Conservation (phyloP, 1,140 invertebrate genomes). For the Euborellia annulipes region DNA sequence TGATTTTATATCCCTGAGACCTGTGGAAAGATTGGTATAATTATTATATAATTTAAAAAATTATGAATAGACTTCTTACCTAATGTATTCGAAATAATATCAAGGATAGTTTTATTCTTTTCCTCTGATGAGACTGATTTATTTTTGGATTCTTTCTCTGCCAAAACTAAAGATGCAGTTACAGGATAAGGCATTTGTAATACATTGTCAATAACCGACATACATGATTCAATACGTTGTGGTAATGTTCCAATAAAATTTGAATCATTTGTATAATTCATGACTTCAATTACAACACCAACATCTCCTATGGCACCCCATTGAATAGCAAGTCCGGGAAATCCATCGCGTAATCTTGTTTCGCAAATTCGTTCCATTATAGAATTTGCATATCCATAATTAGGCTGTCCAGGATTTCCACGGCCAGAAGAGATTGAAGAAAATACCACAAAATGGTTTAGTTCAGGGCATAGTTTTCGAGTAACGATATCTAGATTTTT, state of each 20-base stretch:
- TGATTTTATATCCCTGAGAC: conserved; percentile 62
- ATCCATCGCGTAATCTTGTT: conserved; percentile 33
- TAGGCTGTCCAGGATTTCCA: conserved; percentile 77
- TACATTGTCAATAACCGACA: conserved; percentile 49
- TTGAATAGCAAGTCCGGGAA: conserved; percentile 49
- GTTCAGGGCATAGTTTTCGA: conserved; percentile 34
- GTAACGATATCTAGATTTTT: conserved; percentile 40
- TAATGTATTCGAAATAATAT: conserved; percentile 7
- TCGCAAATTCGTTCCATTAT: conserved; percentile 59
- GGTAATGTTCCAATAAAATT: conserved; percentile 57
- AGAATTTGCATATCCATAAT: conserved; percentile 66
- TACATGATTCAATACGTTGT: conserved; percentile 65
- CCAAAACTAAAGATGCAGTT: conserved; percentile 63
- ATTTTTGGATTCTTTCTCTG: conserved; percentile 48
- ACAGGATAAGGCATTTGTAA: conserved; percentile 45
- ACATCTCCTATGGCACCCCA: conserved; percentile 26
- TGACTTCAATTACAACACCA: neutral
- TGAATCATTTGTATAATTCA: neutral
- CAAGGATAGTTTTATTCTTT: conserved; percentile 1
- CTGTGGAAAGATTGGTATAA: too few species aligned
- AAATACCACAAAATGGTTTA: conserved; percentile 56
- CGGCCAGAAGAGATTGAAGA: conserved; percentile 77
- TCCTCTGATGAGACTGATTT: conserved; percentile 17
- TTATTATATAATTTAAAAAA: too few species aligned
- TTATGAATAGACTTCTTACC: conserved; percentile 7